Percentiles rank a stretch among this genome's conserved stretches.
These are phyloP conservation scores for Callosobruchus maculatus DNA, from an alignment of 2,888 invertebrate genomes.

Conservation along the genomic window DNA sequence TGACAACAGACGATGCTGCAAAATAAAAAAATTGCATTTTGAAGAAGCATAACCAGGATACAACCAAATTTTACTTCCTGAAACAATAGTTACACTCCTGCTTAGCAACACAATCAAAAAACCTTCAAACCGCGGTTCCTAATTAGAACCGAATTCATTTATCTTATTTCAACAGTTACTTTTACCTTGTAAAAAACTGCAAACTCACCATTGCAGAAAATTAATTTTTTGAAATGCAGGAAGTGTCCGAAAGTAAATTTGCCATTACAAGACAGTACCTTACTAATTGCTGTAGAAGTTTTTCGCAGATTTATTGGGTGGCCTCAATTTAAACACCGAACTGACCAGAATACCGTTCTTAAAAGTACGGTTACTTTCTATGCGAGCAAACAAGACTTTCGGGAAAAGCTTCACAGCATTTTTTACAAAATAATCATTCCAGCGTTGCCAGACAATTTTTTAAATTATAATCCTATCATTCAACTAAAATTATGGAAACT, in stretches of 20 bases:
- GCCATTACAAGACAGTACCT: not conserved
- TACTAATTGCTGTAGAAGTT: not conserved
- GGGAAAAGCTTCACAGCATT: no score
- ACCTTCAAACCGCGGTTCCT: not conserved
- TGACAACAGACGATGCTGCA: no score
- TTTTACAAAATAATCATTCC: no score
- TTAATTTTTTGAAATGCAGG: not conserved
- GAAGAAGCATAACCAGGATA: no score
- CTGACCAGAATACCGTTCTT: not conserved
- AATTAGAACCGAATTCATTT: not conserved
- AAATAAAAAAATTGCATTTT: no score
- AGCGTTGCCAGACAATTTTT: no score
- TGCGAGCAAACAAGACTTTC: not conserved
- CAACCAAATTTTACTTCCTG: not conserved
- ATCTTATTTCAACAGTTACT: not conserved
- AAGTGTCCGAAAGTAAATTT: not conserved
- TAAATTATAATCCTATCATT: no score
- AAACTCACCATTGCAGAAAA: not conserved
- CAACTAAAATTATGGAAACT: not conserved
- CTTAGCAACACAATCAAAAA: not conserved
- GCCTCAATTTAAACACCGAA: not conserved
- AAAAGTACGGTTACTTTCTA: not conserved
- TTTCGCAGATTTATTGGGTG: not conserved
- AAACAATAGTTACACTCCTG: not conserved
- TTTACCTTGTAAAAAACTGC: not conserved